A percentile compares a stretch with the other conserved stretches of the same genome.
These are phyloP conservation scores for Agapetus fuscipes DNA, from an alignment of 2,888 invertebrate genomes.

Conservation along the genomic window DNA sequence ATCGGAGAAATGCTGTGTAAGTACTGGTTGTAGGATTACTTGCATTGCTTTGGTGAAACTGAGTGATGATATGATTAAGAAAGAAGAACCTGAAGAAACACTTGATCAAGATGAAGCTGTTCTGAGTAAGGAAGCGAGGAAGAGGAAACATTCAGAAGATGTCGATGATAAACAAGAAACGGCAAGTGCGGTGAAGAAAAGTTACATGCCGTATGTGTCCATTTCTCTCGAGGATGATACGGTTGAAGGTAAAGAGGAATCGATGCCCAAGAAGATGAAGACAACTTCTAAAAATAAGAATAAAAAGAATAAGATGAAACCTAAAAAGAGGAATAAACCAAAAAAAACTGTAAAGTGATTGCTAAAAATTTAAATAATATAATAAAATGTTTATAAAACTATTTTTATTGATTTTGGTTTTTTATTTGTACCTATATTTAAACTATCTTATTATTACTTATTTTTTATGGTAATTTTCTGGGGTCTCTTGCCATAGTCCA, in stretches of 20 bases:
- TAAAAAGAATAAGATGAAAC: neutral
- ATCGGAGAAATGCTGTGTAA: conserved; percentile 47
- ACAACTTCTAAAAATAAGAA: conserved; percentile 5
- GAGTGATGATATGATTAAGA: conserved; percentile 30
- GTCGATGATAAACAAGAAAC: neutral
- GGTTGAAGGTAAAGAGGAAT: conserved; percentile 21
- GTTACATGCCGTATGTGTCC: conserved; percentile 7
- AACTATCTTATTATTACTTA: too few species aligned
- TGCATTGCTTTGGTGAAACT: conserved; percentile 54
- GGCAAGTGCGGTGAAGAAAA: neutral
- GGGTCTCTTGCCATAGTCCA: too few species aligned
- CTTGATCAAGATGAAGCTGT: conserved; percentile 1
- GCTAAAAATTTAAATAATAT: too few species aligned
- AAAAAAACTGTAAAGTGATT: too few species aligned
- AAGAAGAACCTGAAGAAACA: conserved; percentile 4
- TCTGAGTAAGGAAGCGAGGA: conserved; percentile 8
- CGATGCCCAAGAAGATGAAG: conserved; percentile 6
- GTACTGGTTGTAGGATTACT: conserved; percentile 63
- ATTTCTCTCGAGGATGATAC: conserved; percentile 3
- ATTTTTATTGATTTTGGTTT: too few species aligned
- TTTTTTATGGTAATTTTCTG: too few species aligned
- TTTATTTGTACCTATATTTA: too few species aligned
- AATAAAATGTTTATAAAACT: too few species aligned
- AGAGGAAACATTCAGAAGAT: conserved; percentile 6
- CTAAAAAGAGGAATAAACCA: neutral